phyloP scores from a whole-genome alignment of 2,797 vertebrate species.

The Clarias laeviceps region DNA sequence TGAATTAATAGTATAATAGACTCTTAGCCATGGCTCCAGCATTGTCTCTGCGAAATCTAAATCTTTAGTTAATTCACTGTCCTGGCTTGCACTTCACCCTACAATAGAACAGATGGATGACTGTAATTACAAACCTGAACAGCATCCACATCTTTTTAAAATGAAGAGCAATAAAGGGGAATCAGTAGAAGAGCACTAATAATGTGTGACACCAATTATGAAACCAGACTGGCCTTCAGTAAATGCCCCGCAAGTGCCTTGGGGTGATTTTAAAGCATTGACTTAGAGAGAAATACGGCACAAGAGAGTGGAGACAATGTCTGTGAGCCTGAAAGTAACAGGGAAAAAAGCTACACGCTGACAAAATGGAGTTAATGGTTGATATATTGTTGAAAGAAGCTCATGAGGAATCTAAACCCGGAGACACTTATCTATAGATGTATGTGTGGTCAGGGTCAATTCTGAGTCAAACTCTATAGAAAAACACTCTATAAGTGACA shows the following conservation, averaged over 20 bases:
- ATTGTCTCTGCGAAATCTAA: slow-evolving; percentile 44
- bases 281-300: neutral
- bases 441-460: slow-evolving; percentile 1
- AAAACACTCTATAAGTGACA: neutral
- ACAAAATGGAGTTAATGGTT: slow-evolving; percentile 13
- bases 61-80: slow-evolving; percentile 53
- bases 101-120: slow-evolving; percentile 62
- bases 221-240: slow-evolving; percentile 10
- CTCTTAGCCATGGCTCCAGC: slow-evolving; percentile 10
- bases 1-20: slow-evolving; percentile 31
- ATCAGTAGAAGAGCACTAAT: slow-evolving; percentile 29
- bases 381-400: slow-evolving; percentile 19
- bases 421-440: slow-evolving; percentile 3
- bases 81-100: slow-evolving; percentile 51
- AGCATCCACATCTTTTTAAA: slow-evolving; percentile 50
- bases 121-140: slow-evolving; percentile 58
- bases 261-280: neutral
- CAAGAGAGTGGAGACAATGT: neutral
- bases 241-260: slow-evolving; percentile 11
- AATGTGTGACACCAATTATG: slow-evolving; percentile 30
- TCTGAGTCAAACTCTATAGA: neutral
- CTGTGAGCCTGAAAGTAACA: neutral
- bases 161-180: slow-evolving; percentile 41
- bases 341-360: neutral
- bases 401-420: slow-evolving; percentile 20